Percentiles rank a stretch among this genome's conserved stretches.
Conservation (phyloP, 1,140 invertebrate genomes). For the Sitobion miscanthi region DNA sequence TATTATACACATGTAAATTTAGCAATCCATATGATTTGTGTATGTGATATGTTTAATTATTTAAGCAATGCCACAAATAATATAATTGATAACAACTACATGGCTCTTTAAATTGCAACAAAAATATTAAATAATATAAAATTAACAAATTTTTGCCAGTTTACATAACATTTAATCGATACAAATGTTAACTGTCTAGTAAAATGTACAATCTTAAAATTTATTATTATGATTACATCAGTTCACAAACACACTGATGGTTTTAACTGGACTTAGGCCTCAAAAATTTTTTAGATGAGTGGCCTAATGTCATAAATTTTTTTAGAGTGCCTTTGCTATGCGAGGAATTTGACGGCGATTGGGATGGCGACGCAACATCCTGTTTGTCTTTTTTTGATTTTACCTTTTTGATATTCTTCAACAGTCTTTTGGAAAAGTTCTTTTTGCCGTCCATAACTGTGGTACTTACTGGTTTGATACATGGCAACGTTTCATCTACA, state of each 20-base stretch:
- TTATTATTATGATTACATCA: background rate
- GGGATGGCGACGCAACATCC: background rate
- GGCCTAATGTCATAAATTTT: slow-evolving; percentile 54
- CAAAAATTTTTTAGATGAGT: slow-evolving; percentile 46
- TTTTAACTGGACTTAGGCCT: slow-evolving; percentile 47
- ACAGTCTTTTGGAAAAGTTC: slow-evolving; percentile 47
- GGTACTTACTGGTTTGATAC: background rate
- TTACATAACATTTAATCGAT: background rate
- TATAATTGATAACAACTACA: background rate
- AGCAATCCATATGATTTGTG: background rate
- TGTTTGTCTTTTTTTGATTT: slow-evolving; percentile 54
- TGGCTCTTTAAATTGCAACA: background rate
- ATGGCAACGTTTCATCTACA: slow-evolving; percentile 51
- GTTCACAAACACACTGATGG: background rate
- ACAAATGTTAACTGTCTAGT: background rate
- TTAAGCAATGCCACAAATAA: slow-evolving; percentile 14
- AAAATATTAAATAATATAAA: slow-evolving; percentile 15
- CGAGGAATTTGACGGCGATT: slow-evolving; percentile 38
- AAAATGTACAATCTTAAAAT: background rate
- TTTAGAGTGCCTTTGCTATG: slow-evolving; percentile 51
- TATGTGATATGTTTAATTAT: background rate
- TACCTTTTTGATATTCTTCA: slow-evolving; percentile 54
- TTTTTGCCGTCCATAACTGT: slow-evolving; percentile 24
- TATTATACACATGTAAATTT: background rate
- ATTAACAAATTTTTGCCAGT: background rate